Percentiles rank a stretch among this genome's conserved stretches.
Conservation (phyloP, 2,888 invertebrate species). For the Lasioglossum vierecki region DNA sequence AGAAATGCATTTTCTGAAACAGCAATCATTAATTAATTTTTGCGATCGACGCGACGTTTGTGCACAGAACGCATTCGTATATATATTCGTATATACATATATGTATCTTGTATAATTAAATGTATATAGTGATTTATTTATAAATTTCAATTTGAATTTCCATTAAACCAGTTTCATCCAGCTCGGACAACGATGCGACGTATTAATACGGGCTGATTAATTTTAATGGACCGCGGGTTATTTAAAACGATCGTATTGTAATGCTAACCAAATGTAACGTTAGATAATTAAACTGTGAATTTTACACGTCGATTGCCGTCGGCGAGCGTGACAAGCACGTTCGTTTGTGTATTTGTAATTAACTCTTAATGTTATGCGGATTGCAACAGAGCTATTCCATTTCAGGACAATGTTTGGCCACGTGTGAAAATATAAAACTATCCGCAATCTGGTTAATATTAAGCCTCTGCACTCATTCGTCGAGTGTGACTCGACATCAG, state of each 20-base stretch:
- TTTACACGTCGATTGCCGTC: neutral
- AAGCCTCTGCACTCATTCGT: too few species aligned
- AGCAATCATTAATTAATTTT: neutral
- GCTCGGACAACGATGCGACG: neutral
- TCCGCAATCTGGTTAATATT: neutral
- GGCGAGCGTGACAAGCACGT: neutral
- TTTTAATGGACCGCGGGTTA: neutral
- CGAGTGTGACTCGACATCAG: too few species aligned
- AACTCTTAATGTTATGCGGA: neutral
- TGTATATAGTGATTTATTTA: neutral
- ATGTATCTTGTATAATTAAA: neutral
- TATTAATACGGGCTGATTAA: neutral
- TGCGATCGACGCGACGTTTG: neutral
- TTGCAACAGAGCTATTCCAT: neutral
- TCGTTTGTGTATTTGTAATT: neutral
- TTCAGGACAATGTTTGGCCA: neutral
- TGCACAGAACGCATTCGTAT: neutral
- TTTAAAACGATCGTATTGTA: neutral
- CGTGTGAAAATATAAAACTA: neutral
- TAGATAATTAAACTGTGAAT: conserved; percentile 9
- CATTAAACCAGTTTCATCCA: neutral
- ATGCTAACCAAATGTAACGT: neutral
- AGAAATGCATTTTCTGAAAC: too few species aligned
- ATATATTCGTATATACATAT: neutral
- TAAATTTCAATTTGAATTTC: neutral